Conservation (phyloP, 2,888 invertebrate genomes). For the Eristalis tenax region DNA sequence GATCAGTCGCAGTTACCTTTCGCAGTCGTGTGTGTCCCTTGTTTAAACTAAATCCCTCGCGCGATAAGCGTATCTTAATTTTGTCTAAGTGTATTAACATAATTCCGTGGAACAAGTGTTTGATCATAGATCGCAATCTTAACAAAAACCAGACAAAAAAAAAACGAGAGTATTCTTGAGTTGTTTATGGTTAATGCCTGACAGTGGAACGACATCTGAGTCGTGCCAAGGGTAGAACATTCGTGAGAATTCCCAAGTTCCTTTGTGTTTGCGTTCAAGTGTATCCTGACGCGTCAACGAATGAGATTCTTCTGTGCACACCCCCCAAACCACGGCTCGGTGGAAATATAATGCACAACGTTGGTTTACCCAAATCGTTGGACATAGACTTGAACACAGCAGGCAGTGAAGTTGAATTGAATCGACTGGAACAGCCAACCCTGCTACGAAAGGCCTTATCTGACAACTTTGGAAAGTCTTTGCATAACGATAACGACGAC, state of each 20-base stretch:
- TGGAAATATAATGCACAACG: constrained; percentile 79
- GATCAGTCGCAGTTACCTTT: not conserved
- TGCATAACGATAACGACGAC: constrained; percentile 37
- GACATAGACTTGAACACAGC: constrained; percentile 60
- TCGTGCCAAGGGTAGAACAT: constrained; percentile 1
- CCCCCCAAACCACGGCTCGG: constrained; percentile 26
- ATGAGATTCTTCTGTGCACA: constrained; percentile 21
- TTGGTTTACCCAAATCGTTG: constrained; percentile 73
- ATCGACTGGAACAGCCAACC: constrained; percentile 42
- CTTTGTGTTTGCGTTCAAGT: constrained; percentile 43
- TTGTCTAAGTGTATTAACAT: not conserved
- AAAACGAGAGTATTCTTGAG: not conserved
- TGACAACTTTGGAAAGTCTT: constrained; percentile 56
- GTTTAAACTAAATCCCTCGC: not conserved
- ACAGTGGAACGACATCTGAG: constrained; percentile 23
- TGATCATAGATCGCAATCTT: not conserved
- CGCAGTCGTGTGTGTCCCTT: not conserved
- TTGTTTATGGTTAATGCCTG: constrained; percentile 13
- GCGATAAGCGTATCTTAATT: constrained; percentile 17
- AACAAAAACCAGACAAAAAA: not conserved
- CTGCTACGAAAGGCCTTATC: constrained; percentile 60
- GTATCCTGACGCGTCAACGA: constrained; percentile 29
- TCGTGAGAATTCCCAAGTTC: constrained; percentile 20
- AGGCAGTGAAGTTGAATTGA: constrained; percentile 56
- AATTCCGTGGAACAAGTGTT: not conserved